Evolutionary conservation across 2,888 invertebrate species (phyloP), one percentile per base, ranked within the genome.

Genomic region (Pristionchus mayeri): DNA sequence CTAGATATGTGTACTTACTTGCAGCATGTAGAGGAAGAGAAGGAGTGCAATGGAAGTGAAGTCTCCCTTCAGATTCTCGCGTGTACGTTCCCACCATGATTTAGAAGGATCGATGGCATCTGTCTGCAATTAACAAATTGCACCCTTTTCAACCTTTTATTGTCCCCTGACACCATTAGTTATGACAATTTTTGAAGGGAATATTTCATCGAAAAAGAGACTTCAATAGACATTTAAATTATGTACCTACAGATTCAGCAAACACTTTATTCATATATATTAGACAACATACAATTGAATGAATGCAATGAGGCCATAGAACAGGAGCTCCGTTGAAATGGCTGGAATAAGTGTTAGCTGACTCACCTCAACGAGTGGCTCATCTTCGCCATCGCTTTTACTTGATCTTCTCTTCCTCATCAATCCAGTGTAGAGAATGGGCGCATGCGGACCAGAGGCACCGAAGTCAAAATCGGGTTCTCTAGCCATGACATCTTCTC

Each of bases 21-120:
- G 94, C 34, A 98, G 94, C 63, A 98, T 95, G 93, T 99, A 99
- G 6, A 99, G 94, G 93, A 98, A 97, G 88, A 98, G 95, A 78
- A 99, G 94, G 86, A 98, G 95, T 24, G 87, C 84, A 71, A 92
- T 92, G 11, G 92, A 92, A 0, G 89, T 89, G 76, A 92, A 87
- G 85, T 92, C 92, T 57, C 91, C 92, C 81, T 89, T 89, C 24
- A 92, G 85, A 44, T 90, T 86, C n/a, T 87, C 85, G 78, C 88
- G 86, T 27, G 90, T 91, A 54, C 90, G 85, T 75, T 87, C 86
- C 82, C 91, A 86, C 91, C 91, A 91, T 84, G 87, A 85, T 48
- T 87, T 88, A 30, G 88, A 88, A 21, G 89, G 86, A 30, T 91
- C 87, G 63, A 88, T 87, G 50, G 87, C 85, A 91, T 91, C n/a